Evolutionary conservation across 2,888 invertebrate species (phyloP).

Genomic region (Parnassius mnemosyne): DNA sequence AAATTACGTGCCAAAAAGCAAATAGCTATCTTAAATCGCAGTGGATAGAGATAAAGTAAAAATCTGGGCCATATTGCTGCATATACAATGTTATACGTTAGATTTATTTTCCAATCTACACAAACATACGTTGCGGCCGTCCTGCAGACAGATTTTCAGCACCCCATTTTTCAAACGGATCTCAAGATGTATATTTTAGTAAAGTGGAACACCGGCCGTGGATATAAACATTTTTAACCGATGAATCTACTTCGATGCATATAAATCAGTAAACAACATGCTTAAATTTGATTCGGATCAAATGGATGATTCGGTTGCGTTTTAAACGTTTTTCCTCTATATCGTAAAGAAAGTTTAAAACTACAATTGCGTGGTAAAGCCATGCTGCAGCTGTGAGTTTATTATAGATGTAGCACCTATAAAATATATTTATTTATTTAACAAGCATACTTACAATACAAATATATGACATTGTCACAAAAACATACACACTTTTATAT

Average conservation of each 20-base stretch:
- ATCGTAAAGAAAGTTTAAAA: not conserved
- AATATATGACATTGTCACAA: no score
- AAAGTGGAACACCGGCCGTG: slow-evolving; percentile 55
- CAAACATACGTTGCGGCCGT: slow-evolving; percentile 53
- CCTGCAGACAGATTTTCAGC: slow-evolving; percentile 59
- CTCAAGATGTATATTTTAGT: slow-evolving; percentile 59
- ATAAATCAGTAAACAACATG: slow-evolving; percentile 43
- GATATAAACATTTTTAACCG: slow-evolving; percentile 57
- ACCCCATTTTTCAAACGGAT: slow-evolving; percentile 63
- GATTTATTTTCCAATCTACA: slow-evolving; percentile 51
- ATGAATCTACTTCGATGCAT: slow-evolving; percentile 47
- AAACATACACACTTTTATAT: no score
- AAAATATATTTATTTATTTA: no score
- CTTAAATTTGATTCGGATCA: slow-evolving; percentile 12
- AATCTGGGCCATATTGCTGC: slow-evolving; percentile 44
- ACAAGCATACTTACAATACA: no score
- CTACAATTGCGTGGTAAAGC: not conserved
- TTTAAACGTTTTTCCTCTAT: not conserved
- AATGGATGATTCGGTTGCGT: slow-evolving; percentile 3
- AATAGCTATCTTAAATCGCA: slow-evolving; percentile 5
- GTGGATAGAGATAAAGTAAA: slow-evolving; percentile 31
- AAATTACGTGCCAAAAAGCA: slow-evolving; percentile 14
- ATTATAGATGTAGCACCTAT: no score
- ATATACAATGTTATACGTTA: slow-evolving; percentile 31
- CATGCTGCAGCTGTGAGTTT: no score